Conservation (phyloP, 2,888 invertebrate genomes). For the Epinotia ramella region DNA sequence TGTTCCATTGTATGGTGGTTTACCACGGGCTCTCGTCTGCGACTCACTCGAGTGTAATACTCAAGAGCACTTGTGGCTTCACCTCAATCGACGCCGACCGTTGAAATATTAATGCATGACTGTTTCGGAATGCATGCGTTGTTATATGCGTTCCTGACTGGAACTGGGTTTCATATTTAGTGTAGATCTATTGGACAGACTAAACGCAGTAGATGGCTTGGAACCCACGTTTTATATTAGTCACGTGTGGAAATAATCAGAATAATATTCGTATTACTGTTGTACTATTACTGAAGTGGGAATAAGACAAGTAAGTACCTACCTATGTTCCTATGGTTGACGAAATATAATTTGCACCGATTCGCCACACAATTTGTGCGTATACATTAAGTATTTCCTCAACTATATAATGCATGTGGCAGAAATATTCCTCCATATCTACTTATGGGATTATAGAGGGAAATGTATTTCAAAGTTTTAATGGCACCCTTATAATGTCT, state of each 20-base stretch:
- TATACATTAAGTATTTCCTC: too few species aligned
- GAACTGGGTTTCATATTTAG: constrained; percentile 18
- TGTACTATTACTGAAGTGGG: too few species aligned
- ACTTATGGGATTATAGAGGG: too few species aligned
- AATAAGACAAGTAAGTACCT: neutral
- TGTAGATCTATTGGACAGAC: constrained; percentile 6
- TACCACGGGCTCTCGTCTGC: constrained; percentile 20
- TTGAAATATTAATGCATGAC: constrained; percentile 42
- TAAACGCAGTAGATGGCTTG: constrained; percentile 4
- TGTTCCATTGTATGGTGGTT: constrained; percentile 21
- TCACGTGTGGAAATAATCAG: neutral
- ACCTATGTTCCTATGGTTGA: too few species aligned
- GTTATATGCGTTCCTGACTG: constrained; percentile 9
- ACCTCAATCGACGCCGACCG: constrained; percentile 36
- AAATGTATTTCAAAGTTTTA: too few species aligned
- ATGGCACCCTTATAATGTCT: too few species aligned
- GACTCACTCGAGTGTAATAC: constrained; percentile 31
- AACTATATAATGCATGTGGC: too few species aligned
- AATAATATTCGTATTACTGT: neutral
- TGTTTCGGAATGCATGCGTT: constrained; percentile 34
- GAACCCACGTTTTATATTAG: neutral
- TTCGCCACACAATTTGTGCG: too few species aligned
- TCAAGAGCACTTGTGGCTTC: constrained; percentile 38
- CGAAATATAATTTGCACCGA: too few species aligned
- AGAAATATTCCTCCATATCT: too few species aligned